phyloP scores from a whole-genome alignment of 2,113 vertebrate genomes.

The Triplophysa siluroides region DNA sequence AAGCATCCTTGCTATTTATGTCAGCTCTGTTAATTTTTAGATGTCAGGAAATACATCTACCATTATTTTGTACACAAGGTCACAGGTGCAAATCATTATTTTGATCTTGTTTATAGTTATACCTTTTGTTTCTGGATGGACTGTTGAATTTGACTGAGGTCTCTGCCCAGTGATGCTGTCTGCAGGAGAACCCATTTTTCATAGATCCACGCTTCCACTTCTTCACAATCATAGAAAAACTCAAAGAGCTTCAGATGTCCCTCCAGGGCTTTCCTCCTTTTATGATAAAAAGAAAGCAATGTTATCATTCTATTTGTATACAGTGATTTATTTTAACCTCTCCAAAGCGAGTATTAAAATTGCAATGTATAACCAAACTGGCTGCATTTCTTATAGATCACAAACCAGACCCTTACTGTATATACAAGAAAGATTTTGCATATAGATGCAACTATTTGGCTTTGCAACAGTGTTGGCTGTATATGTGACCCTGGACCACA shows the following conservation, averaged over 20 bases:
- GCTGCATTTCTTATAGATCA: neutral
- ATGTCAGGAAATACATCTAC: too few relatives aligned
- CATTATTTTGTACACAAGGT: too few relatives aligned
- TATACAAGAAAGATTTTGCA: too few relatives aligned
- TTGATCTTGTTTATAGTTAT: neutral
- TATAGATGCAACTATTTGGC: too few relatives aligned
- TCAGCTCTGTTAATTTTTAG: too few relatives aligned
- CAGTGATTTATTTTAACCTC: neutral
- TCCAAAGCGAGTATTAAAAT: neutral
- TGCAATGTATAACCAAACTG: neutral
- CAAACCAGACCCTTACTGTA: too few relatives aligned
- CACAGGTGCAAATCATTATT: too few relatives aligned
- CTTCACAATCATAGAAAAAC: constrained; percentile 82
- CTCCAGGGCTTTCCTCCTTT: constrained; percentile 79
- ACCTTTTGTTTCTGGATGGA: constrained; percentile 86
- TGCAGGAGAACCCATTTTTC: constrained; percentile 76
- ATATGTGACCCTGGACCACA: too few relatives aligned
- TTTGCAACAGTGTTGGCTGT: neutral
- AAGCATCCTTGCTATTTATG: too few relatives aligned
- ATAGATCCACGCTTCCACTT: constrained; percentile 80
- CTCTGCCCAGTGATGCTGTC: constrained; percentile 67
- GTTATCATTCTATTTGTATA: neutral
- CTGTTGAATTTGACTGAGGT: constrained; percentile 77
- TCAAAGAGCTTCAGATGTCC: constrained; percentile 76
- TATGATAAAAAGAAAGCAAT: neutral